Conservation (phyloP, 2,888 invertebrate genomes). For the Lottia gigantea region DNA sequence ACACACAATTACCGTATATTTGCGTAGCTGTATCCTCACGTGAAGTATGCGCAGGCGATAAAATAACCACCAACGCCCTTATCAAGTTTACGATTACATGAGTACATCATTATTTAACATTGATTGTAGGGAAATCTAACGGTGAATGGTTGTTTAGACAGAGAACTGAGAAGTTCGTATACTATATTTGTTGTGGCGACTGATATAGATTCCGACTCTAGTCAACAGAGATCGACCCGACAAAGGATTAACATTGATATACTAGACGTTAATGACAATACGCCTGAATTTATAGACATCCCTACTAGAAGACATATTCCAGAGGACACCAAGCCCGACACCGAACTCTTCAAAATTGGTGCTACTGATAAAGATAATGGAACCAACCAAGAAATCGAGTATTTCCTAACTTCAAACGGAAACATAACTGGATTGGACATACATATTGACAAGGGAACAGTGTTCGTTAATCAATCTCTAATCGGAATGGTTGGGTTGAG, state of each 20-base stretch:
- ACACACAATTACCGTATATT: too few relatives aligned
- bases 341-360: constrained; percentile 38
- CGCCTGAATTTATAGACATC: constrained; percentile 74
- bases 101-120: too few relatives aligned
- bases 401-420: constrained; percentile 28
- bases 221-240: constrained; percentile 43
- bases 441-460: constrained; percentile 79
- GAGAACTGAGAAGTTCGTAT: constrained; percentile 79
- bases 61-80: too few relatives aligned
- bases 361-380: constrained; percentile 51
- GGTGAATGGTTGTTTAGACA: constrained; percentile 71
- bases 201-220: constrained; percentile 75
- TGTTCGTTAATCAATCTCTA: constrained; percentile 86
- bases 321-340: constrained; percentile 37
- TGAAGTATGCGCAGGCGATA: too few relatives aligned
- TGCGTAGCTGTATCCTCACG: too few relatives aligned
- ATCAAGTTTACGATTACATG: too few relatives aligned
- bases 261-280: constrained; percentile 92
- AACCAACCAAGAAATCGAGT: constrained; percentile 43
- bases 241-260: constrained; percentile 74
- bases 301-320: constrained; percentile 56
- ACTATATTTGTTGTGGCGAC: constrained; percentile 79
- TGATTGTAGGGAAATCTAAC: constrained; percentile 66
- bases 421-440: constrained; percentile 93
- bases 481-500: constrained; percentile 74